Evolutionary conservation across 2,888 invertebrate species (phyloP), one percentile per base, ranked within the genome.

Genomic region (Neelides folsomi): DNA sequence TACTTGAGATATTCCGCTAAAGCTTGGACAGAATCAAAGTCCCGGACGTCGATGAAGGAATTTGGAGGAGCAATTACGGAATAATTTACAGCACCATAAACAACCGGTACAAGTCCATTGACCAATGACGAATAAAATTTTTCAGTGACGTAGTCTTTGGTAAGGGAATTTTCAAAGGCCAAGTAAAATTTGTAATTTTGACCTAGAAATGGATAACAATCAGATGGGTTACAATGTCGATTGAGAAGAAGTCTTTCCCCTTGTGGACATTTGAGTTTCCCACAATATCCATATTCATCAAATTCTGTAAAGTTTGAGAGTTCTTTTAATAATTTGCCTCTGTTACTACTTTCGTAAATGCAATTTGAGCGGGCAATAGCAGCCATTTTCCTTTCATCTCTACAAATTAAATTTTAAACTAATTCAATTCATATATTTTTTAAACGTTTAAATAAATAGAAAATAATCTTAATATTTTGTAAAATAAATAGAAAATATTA

Each of bases 131-230:
- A n/a, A 15, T 12, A 50, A 44, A 50, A 38, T 19, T 50, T 50
- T 27, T 50, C 50, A 9, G 50, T 50, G 20, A 45, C 18, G 20
- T 50, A 50, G 16, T 50, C 50, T 8, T 13, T 1, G 18, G 43
- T 44, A 10, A 50, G 12, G 7, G 50, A 50, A 36, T 50, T 50
- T 19, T 50, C 50, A 37, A 50, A 50, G 12, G 44, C 13, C 10
- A 50, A 19, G 18, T 50, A 50, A 18, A 49, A 49, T 43, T 49
- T 49, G 49, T 49, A 43, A 2, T 49, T n/a, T 27, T 27, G 9
- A 2, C 41, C 49, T n/a, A 48, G 7, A 12, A 9, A 15, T 35
- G 12, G 4, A 10, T 47, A 15, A 16, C 47, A 47, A 2, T 27
- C 27, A 5, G 27, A 27, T 5, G 27, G 27, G 7, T 27, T 27